Base-by-base conservation (phyloP, 2,888 invertebrate genomes). In the Aporophyla nigra region DNA sequence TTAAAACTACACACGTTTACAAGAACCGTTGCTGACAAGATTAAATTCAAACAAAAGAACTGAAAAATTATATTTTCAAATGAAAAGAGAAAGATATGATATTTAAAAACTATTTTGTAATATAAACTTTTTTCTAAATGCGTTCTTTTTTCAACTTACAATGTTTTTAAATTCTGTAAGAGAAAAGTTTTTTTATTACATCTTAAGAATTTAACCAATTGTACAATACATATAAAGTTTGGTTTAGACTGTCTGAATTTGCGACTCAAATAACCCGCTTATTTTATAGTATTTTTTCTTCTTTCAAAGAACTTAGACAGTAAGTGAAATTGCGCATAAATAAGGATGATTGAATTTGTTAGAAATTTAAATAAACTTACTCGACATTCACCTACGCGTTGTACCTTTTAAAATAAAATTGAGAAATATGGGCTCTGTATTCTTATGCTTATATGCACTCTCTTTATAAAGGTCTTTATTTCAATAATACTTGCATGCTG, bases 71-170 rank as follows among this genome's bases (percentile, higher is more conserved):
- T 63, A 73, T 69, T 74, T 73, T 61, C 59, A 61, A 71, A 62
- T 66, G 24, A 21, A 66, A 62, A 61, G n/a, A 71, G 79, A 75
- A 80, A 71, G 7, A 62, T 71, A 33, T 68, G 27, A 43, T 70
- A 71, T 74, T 74, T 74, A 33, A 40, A 83, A 86, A 81, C 75
- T 79, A 77, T 81, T 80, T 78, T 53, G 40, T 58, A 54, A 16
- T 46, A 16, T 46, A 46, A 75, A 80, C 59, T 74, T 69, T 72
- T 76, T 65, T 21, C 61, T 67, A 33, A 76, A 71, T 65, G 53
- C 54, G 43, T 77, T 75, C 71, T 46, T 61, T 68, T 71, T 69
- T 61, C 40, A 58, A 76, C 19, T 62, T 76, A 63, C 3, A 40
- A 51, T 73, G 51, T 62, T 33, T 63, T 24, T 58, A 65, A 74